Evolutionary conservation across 1,140 invertebrate species (phyloP).

Genomic region (Planococcus citri): DNA sequence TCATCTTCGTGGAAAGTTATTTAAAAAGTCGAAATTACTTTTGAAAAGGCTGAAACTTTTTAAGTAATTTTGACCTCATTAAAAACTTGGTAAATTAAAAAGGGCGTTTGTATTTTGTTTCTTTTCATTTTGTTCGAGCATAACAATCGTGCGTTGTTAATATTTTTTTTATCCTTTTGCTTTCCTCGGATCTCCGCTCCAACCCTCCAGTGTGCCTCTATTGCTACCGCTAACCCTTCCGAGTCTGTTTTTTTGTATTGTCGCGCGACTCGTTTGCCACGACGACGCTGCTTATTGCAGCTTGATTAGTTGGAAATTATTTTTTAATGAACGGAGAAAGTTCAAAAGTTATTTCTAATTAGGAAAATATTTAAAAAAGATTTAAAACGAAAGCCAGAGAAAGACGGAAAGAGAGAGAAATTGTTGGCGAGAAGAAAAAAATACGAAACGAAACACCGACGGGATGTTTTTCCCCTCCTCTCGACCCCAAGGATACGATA

Average conservation of each 20-base stretch:
- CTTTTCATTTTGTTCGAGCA: not conserved
- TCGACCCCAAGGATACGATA: too few relatives aligned
- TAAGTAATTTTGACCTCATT: constrained; percentile 3
- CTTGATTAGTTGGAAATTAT: not conserved
- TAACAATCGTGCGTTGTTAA: not conserved
- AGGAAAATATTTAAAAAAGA: not conserved
- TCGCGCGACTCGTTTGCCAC: too few relatives aligned
- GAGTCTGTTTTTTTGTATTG: too few relatives aligned
- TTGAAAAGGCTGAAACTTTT: not conserved
- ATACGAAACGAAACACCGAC: too few relatives aligned
- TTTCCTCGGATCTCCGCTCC: too few relatives aligned
- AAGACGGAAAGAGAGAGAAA: too few relatives aligned
- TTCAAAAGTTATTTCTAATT: not conserved
- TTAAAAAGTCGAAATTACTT: constrained; percentile 8
- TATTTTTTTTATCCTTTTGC: not conserved
- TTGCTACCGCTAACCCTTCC: too few relatives aligned
- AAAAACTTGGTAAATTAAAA: constrained; percentile 8
- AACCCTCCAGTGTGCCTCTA: too few relatives aligned
- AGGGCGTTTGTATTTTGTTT: constrained; percentile 6
- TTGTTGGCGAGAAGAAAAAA: too few relatives aligned
- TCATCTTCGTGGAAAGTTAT: not conserved
- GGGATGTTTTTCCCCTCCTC: too few relatives aligned
- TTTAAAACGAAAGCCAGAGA: too few relatives aligned
- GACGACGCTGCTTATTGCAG: not conserved
- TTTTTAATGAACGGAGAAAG: not conserved